Evolutionary conservation across 1,140 invertebrate species (phyloP).

Genomic region (Vollenhovia emeryi): DNA sequence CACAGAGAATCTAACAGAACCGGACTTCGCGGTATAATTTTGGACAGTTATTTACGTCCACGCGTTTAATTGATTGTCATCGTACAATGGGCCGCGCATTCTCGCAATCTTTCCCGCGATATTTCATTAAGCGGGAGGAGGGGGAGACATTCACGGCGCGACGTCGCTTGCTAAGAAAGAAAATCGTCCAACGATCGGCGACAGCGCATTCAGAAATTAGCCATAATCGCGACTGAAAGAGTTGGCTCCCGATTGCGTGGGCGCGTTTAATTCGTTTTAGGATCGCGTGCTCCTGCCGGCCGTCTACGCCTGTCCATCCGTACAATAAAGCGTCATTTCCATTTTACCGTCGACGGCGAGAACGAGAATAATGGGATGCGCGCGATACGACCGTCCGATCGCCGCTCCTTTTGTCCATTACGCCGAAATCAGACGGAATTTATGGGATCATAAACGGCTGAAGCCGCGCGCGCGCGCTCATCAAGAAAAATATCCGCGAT

Average conservation of each 20-base stretch:
- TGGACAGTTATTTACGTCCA: neutral
- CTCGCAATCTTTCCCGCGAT: neutral
- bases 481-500: conserved; percentile 70
- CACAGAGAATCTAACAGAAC: too few species aligned
- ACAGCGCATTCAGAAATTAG: conserved; percentile 20
- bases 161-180: neutral
- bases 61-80: conserved; percentile 25
- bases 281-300: conserved; percentile 22
- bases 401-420: conserved; percentile 69
- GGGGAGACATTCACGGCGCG: neutral
- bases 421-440: conserved; percentile 68
- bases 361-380: conserved; percentile 36
- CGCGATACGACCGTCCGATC: conserved; percentile 50
- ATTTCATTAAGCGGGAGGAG: neutral
- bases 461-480: conserved; percentile 56
- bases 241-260: conserved; percentile 21
- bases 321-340: conserved; percentile 70
- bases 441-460: conserved; percentile 68
- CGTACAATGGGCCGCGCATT: neutral
- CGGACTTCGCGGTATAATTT: neutral
- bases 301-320: neutral
- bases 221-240: conserved; percentile 11
- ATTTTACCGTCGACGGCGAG: conserved; percentile 60
- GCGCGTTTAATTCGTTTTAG: conserved; percentile 41
- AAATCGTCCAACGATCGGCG: conserved; percentile 1